phyloP scores from a whole-genome alignment of 2,113 vertebrate species.

The Catharus bicknelli region DNA sequence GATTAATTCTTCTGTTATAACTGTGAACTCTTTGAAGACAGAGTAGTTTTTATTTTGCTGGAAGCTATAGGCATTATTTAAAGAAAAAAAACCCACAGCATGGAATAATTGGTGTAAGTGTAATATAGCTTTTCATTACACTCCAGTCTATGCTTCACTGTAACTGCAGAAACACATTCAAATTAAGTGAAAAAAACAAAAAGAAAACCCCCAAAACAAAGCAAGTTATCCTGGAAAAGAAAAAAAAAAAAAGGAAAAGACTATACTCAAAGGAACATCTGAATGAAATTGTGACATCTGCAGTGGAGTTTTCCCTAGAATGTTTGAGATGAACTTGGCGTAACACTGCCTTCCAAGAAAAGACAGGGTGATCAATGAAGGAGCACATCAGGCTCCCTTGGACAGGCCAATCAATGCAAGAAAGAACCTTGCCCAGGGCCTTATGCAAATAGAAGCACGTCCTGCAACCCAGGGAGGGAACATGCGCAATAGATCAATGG shows the following conservation, averaged over 20 bases:
- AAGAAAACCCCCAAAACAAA: neutral
- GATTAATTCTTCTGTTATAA: slow-evolving; percentile 44
- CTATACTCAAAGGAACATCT: slow-evolving; percentile 73
- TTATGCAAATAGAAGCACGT: slow-evolving; percentile 99
- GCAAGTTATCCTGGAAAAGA: neutral
- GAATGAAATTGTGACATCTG: slow-evolving; percentile 83
- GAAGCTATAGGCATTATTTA: slow-evolving; percentile 53
- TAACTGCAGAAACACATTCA: slow-evolving; percentile 49
- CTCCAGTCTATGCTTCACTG: neutral
- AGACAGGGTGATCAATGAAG: slow-evolving; percentile 96
- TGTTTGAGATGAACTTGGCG: slow-evolving; percentile 90
- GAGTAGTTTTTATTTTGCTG: slow-evolving; percentile 62
- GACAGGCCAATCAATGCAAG: slow-evolving; percentile 99
- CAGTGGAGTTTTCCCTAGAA: slow-evolving; percentile 84
- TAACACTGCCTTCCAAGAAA: slow-evolving; percentile 93
- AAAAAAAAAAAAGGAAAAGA: neutral
- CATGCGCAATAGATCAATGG: slow-evolving; percentile 98
- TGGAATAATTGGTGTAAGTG: slow-evolving; percentile 48
- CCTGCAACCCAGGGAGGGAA: slow-evolving; percentile 91
- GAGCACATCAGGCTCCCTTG: slow-evolving; percentile 93
- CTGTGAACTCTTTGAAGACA: slow-evolving; percentile 57
- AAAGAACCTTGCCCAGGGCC: slow-evolving; percentile 99
- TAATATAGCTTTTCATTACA: slow-evolving; percentile 36
- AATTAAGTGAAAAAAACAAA: slow-evolving; percentile 7
- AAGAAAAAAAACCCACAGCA: neutral